These are phyloP conservation scores for Diorhabda elongata DNA, from an alignment of 1,140 invertebrate species.

Conservation along the genomic window DNA sequence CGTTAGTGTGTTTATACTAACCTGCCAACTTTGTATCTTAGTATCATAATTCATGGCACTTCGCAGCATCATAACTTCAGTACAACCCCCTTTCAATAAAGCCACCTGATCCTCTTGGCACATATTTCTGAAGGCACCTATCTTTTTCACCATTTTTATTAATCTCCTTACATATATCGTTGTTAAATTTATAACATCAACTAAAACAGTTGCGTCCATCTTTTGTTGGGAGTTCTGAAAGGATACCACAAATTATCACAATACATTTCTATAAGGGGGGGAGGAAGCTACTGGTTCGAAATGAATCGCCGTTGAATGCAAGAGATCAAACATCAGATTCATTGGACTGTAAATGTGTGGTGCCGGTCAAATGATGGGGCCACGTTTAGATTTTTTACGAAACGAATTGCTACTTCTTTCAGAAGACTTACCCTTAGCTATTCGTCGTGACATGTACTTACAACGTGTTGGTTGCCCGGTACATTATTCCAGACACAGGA, in stretches of 20 bases:
- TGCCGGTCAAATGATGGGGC: too few relatives aligned
- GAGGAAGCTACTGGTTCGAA: too few relatives aligned
- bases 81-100: constrained; percentile 81
- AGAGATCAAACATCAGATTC: too few relatives aligned
- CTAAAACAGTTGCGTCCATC: constrained; percentile 55
- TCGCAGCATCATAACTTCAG: constrained; percentile 88
- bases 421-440: too few relatives aligned
- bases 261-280: too few relatives aligned
- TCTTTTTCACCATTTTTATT: constrained; percentile 90
- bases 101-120: constrained; percentile 89
- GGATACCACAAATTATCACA: not conserved
- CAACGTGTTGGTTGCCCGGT: too few relatives aligned
- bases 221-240: constrained; percentile 12
- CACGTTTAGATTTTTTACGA: too few relatives aligned
- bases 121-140: constrained; percentile 82
- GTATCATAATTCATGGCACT: constrained; percentile 85
- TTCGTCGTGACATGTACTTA: too few relatives aligned
- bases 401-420: too few relatives aligned
- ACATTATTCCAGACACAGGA: too few relatives aligned
- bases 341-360: too few relatives aligned
- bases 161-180: constrained; percentile 83
- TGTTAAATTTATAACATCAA: constrained; percentile 85
- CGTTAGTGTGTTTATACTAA: constrained; percentile 38
- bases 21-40: constrained; percentile 80
- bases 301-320: too few relatives aligned